Evolutionary conservation across 1,140 invertebrate species (phyloP), one percentile per base, ranked within the genome.

Genomic region (Atta colombica): DNA sequence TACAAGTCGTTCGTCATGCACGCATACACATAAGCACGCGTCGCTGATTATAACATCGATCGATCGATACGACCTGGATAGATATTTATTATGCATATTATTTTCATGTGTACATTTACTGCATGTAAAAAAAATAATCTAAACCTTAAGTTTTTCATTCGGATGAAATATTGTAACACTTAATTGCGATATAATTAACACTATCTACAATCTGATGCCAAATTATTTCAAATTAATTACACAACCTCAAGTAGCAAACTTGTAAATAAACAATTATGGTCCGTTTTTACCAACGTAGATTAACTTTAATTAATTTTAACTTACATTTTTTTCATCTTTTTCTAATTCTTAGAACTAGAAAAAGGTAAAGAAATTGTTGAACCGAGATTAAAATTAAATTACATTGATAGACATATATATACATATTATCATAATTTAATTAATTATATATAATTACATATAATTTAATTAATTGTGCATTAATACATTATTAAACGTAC

Each of bases 1-100:
- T 58, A 78, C 51, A 61, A 45, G 51, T 69, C 65, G 39, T 72
- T 65, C 49, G n/a, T 35, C 55, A 25, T 65, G 39, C 28, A 65
- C 69, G n/a, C 61, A 28, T 61, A 21, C 16, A 31, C 49, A 12
- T 16, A 45, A 2, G 14, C 7, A 81, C 65, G 16, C 75, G 65
- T 14, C 14, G 25, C 21, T 63, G 75, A 14, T 3, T 18, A 28
- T 35, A 35, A 35, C 51, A 69, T 69, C 21, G 45, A 53, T 69
- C 45, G 49, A 55, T 71, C 31, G 14, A 69, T 53, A 55, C 14
- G 31, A 39, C 68, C 28, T 80, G 18, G 21, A 18, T 45, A 53
- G 14, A 53, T 8, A 10, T 12, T 31, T 53, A 51, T n/a, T 7
- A 77, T 16, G 61, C n/a, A 16, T 21, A 66, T 78, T 63, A 28